phyloP scores from a whole-genome alignment of 2,797 vertebrate genomes.

The Chaunax sp. region DNA sequence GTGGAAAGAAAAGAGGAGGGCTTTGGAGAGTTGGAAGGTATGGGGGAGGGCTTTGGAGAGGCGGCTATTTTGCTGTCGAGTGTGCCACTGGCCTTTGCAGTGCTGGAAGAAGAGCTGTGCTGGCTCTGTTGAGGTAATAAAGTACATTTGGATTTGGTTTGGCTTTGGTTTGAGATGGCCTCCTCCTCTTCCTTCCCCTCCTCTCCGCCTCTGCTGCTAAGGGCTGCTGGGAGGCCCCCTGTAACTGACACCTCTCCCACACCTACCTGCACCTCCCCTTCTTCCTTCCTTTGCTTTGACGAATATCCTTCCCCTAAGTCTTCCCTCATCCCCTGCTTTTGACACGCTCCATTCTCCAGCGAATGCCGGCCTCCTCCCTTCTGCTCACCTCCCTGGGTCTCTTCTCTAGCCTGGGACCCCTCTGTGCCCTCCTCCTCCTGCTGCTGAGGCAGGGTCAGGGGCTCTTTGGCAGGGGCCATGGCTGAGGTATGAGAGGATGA shows the following conservation, averaged over 20 bases:
- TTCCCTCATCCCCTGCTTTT: constrained; percentile 67
- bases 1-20: constrained; percentile 83
- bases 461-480: constrained; percentile 81
- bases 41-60: constrained; percentile 88
- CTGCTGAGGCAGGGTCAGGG: constrained; percentile 71
- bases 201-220: constrained; percentile 81
- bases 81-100: constrained; percentile 86
- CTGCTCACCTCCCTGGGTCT: constrained; percentile 85
- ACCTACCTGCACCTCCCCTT: constrained; percentile 80
- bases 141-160: constrained; percentile 98
- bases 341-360: constrained; percentile 69
- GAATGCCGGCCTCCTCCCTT: constrained; percentile 82
- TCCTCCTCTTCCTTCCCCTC: constrained; percentile 89
- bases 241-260: constrained; percentile 79
- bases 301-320: constrained; percentile 63
- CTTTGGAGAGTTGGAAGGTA: constrained; percentile 89
- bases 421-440: constrained; percentile 72
- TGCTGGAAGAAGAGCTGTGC: constrained; percentile 93
- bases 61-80: constrained; percentile 84
- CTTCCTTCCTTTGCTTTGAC: constrained; percentile 71
- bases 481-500: constrained; percentile 79
- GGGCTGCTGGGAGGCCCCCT: constrained; percentile 84
- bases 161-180: constrained; percentile 99
- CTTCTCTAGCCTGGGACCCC: constrained; percentile 73
- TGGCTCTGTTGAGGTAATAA: constrained; percentile 97